These are phyloP conservation scores for Chouioia cunea DNA, from an alignment of 2,888 invertebrate species.

Conservation along the genomic window DNA sequence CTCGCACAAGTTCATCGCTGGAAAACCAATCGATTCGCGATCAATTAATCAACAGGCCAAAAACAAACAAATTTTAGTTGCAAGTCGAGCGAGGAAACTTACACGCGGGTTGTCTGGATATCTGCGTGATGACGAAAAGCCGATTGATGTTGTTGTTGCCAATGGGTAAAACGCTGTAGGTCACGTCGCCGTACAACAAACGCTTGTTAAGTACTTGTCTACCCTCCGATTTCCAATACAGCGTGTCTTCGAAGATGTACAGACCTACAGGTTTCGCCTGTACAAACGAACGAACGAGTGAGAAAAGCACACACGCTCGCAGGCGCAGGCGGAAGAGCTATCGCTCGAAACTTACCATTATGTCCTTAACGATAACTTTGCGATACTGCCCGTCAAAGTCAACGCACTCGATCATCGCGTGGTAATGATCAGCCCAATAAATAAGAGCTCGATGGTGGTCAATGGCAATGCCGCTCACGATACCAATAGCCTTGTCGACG, in stretches of 20 bases:
- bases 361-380: conserved; percentile 63
- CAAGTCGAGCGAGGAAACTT: conserved; percentile 17
- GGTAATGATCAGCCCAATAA: conserved; percentile 79
- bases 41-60: neutral
- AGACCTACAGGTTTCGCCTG: conserved; percentile 73
- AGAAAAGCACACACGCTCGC: conserved; percentile 7
- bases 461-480: conserved; percentile 74
- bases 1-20: conserved; percentile 69
- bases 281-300: neutral
- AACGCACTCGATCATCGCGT: conserved; percentile 27
- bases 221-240: conserved; percentile 78
- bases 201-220: conserved; percentile 74
- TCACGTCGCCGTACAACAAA: conserved; percentile 70
- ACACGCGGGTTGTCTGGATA: conserved; percentile 73
- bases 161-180: conserved; percentile 69
- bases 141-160: conserved; percentile 69
- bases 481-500: conserved; percentile 65
- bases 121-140: conserved; percentile 72
- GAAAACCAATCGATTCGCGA: neutral
- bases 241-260: conserved; percentile 80
- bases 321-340: no score
- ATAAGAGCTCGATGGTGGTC: conserved; percentile 74
- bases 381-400: conserved; percentile 70
- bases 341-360: conserved; percentile 18
- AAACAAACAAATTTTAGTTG: neutral